Evolutionary conservation across 2,797 vertebrate species (phyloP).

Genomic region (Furcifer pardalis): DNA sequence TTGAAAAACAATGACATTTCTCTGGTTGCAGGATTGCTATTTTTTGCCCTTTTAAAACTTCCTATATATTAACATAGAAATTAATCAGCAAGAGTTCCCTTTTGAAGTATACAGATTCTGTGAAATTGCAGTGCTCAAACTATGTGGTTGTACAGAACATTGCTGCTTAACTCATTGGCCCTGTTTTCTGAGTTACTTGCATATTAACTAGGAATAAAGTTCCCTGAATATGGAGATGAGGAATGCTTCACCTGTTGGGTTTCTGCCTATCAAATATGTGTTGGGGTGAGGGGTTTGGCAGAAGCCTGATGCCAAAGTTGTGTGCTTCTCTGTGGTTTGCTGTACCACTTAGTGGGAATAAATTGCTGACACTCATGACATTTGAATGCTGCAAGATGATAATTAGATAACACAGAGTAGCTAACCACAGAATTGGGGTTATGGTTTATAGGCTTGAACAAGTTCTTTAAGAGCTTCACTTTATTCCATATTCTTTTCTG

Average conservation of each 20-base stretch:
- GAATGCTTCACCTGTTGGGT: not conserved
- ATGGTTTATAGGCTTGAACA: not conserved
- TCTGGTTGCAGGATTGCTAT: too few relatives aligned
- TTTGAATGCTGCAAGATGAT: conserved; percentile 7
- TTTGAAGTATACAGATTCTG: not conserved
- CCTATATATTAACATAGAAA: not conserved
- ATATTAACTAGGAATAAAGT: not conserved
- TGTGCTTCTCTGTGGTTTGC: conserved; percentile 15
- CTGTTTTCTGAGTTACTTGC: too few relatives aligned
- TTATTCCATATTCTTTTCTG: not conserved
- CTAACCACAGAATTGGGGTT: conserved; percentile 13
- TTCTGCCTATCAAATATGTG: not conserved
- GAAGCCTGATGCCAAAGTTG: not conserved
- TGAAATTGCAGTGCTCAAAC: not conserved
- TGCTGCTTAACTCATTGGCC: too few relatives aligned
- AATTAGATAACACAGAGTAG: conserved; percentile 11
- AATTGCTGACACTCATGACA: conserved; percentile 17
- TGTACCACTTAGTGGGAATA: conserved; percentile 18
- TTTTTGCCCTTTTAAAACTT: not conserved
- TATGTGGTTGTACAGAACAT: not conserved
- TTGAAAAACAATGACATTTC: not conserved
- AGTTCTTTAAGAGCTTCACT: not conserved
- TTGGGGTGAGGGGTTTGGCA: too few relatives aligned
- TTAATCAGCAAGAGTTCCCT: not conserved
- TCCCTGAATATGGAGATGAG: not conserved